Conservation (phyloP, 2,888 invertebrate genomes). For the Drosophila robusta region DNA sequence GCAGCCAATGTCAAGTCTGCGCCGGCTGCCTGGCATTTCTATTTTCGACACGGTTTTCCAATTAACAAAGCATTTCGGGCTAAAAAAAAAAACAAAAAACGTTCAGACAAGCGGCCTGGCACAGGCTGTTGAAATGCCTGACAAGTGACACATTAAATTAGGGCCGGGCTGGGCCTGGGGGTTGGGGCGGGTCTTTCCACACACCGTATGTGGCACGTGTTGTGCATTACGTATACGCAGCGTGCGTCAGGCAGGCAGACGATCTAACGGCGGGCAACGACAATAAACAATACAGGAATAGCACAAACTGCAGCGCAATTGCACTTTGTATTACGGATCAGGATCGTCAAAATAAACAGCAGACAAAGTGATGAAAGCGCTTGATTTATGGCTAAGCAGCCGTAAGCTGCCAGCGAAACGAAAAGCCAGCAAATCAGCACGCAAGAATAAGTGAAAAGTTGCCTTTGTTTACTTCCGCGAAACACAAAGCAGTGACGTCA, state of each 20-base stretch:
- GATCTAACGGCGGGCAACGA: constrained; percentile 27
- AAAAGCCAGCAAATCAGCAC: constrained; percentile 23
- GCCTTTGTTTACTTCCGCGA: constrained; percentile 75
- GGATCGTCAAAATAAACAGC: constrained; percentile 50
- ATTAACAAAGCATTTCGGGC: constrained; percentile 58
- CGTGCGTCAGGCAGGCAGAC: constrained; percentile 37
- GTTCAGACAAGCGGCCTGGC: constrained; percentile 12
- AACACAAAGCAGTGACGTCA: constrained; percentile 76
- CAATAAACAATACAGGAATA: constrained; percentile 45
- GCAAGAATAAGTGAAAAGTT: constrained; percentile 31
- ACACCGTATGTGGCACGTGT: constrained; percentile 51
- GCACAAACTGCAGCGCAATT: constrained; percentile 67
- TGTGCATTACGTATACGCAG: constrained; percentile 34
- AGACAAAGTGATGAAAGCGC: constrained; percentile 63
- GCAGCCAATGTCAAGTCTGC: constrained; percentile 49
- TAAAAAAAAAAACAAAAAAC: no score
- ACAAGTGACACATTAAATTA: constrained; percentile 68
- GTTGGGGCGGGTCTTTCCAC: constrained; percentile 7
- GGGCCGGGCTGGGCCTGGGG: constrained; percentile 21
- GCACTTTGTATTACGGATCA: constrained; percentile 43
- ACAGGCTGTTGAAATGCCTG: constrained; percentile 54
- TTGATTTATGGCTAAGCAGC: constrained; percentile 71
- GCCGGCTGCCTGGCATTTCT: constrained; percentile 43
- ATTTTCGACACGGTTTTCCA: constrained; percentile 56
- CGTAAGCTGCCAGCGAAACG: constrained; percentile 23